Conservation (phyloP, 2,113 vertebrate species). For the Rousettus leschenaultii region DNA sequence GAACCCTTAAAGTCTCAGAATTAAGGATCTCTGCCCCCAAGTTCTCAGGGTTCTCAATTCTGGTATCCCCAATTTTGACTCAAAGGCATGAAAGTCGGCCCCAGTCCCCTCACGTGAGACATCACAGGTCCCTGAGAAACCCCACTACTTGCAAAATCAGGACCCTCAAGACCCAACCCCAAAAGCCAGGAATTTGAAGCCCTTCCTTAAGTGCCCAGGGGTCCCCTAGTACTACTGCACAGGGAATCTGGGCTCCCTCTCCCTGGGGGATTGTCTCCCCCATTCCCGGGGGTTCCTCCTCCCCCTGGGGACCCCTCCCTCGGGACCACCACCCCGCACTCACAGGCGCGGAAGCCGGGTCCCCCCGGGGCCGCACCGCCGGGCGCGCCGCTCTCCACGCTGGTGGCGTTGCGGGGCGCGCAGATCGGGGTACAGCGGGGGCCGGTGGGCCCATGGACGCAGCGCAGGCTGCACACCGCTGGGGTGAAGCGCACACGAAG, state of each 20-base stretch:
- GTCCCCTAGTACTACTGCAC: neutral
- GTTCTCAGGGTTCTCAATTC: neutral
- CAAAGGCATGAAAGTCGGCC: neutral
- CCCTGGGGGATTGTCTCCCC: neutral
- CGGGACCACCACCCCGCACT: conserved; percentile 80
- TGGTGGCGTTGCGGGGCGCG: conserved; percentile 88
- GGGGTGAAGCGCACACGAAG: conserved; percentile 92
- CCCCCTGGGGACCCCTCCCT: conserved; percentile 43
- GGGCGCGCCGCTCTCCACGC: conserved; percentile 85
- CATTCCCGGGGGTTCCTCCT: conserved; percentile 24
- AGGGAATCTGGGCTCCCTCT: neutral
- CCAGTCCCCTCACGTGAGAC: conserved; percentile 10
- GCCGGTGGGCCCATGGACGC: conserved; percentile 78
- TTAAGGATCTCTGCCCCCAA: neutral
- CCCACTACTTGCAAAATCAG: neutral
- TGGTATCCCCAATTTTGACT: neutral
- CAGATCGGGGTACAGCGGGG: conserved; percentile 88
- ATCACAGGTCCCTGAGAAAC: conserved; percentile 1
- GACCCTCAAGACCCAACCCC: neutral
- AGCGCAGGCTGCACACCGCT: conserved; percentile 89
- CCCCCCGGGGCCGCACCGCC: conserved; percentile 76
- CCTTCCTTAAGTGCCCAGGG: neutral
- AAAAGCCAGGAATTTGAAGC: neutral
- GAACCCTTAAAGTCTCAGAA: neutral
- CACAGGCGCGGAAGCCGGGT: conserved; percentile 90